A percentile compares a stretch with the other conserved stretches of the same genome.
phyloP scores from a whole-genome alignment of 2,888 invertebrate genomes.

The Blastobasis adustella region DNA sequence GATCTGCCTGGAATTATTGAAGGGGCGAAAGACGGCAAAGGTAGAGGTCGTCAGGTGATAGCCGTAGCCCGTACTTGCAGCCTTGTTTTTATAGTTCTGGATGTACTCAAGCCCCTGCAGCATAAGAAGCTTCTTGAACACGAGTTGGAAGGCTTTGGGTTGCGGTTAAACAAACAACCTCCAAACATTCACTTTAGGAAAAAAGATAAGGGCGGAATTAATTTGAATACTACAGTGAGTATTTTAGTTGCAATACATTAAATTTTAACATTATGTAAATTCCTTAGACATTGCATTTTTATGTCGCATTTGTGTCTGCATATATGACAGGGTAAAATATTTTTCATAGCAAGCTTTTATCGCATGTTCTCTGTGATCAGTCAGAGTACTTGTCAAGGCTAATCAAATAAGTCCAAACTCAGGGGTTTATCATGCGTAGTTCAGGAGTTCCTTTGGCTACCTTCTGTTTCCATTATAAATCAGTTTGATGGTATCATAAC shows the following conservation, averaged over 20 bases:
- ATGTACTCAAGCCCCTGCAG: conserved; percentile 96
- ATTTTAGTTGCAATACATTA: neutral
- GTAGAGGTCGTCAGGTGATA: conserved; percentile 98
- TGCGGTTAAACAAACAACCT: conserved; percentile 95
- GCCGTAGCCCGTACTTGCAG: conserved; percentile 99
- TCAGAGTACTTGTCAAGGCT: too few species aligned
- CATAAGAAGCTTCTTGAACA: conserved; percentile 97
- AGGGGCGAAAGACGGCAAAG: conserved; percentile 99
- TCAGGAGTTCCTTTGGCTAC: too few species aligned
- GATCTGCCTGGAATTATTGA: conserved; percentile 99
- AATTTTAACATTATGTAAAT: too few species aligned
- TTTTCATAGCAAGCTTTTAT: too few species aligned
- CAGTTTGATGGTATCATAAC: too few species aligned
- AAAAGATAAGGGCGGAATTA: conserved; percentile 99
- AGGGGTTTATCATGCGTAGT: too few species aligned
- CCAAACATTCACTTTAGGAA: conserved; percentile 96
- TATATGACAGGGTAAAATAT: too few species aligned
- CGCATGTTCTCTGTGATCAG: too few species aligned
- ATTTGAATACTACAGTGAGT: conserved; percentile 90
- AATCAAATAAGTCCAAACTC: too few species aligned
- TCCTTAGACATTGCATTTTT: too few species aligned
- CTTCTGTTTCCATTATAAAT: too few species aligned
- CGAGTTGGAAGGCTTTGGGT: conserved; percentile 99
- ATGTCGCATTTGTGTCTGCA: too few species aligned
- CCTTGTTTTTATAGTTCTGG: conserved; percentile 97